Base-by-base conservation (phyloP, 2,888 invertebrate genomes). In the Phyto melanocephala region DNA sequence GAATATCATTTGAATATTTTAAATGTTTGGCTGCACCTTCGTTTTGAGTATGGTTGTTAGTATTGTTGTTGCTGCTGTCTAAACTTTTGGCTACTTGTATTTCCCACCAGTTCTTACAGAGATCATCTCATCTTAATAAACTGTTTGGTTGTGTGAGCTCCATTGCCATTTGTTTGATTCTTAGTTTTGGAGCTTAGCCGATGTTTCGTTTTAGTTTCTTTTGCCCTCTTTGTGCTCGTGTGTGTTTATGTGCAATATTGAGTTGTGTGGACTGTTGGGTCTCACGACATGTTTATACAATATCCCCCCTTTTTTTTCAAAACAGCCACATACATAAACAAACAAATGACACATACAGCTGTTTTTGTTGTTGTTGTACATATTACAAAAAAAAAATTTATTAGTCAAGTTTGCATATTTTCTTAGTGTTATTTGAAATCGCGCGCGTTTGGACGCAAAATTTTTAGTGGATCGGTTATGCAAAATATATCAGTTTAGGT, bases 361-460 rank as follows among this genome's bases (percentile, higher is more conserved):
- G 79, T 74, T 79, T 65, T 58, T 58, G 11, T 58, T 33, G 28
- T 33, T 58, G n/a, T 10, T 52, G 13, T 13, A 10, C 3, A 22
- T 13, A 37, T n/a, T 60, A 11, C 40, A 13, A 62, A 62, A 28
- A 77, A 62, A 74, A 79, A 5, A 65, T 67, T 52, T 74, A 60
- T 76, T 83, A 72, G 71, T 54, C 67, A 79, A 78, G 79, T 80
- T 81, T 81, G 83, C 83, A 78, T 83, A 83, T 77, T 83, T 80
- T 77, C 81, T 84, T 84, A 85, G 85, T 85, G 83, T 83, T 79
- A 67, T 85, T 84, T 84, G 84, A 84, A 81, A 84, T 81, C 85
- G 85, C 84, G 84, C 84, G 85, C 83, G 85, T 84, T 84, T 84
- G 78, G 84, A 84, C 85, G 85, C 84, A 81, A 77, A 80, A 84